These are phyloP conservation scores for Halisarca cf. caerulea DNA, from an alignment of 37 sponge, comb jelly and placozoan species.

Conservation along the genomic window DNA sequence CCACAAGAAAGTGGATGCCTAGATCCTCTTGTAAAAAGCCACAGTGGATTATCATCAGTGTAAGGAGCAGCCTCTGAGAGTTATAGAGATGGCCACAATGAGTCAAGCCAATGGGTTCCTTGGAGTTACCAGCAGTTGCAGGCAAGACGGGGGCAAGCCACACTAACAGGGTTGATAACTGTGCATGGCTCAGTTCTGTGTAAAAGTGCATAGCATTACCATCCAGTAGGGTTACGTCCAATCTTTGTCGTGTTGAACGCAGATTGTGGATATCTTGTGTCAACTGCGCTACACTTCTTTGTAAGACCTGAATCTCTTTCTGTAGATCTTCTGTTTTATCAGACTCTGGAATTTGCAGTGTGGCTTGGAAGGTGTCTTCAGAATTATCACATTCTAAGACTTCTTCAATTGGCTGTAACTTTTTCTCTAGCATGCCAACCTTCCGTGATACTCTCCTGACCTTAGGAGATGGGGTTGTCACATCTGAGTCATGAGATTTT, in stretches of 20 bases:
- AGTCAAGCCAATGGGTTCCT: neutral
- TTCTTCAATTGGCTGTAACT: no score
- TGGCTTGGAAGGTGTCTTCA: no score
- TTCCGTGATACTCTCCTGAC: no score
- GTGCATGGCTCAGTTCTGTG: constrained; percentile 1
- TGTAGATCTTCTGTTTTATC: no score
- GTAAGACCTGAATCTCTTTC: neutral
- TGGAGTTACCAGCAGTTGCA: neutral
- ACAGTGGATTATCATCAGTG: constrained; percentile 16
- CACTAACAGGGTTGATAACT: constrained; percentile 6
- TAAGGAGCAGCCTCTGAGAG: constrained; percentile 31
- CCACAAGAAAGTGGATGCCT: constrained; percentile 7
- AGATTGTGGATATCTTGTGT: neutral
- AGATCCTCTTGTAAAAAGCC: constrained; percentile 20
- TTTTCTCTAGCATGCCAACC: no score
- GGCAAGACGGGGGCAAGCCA: constrained; percentile 20
- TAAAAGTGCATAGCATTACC: neutral
- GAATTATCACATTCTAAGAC: no score
- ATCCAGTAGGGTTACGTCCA: constrained; percentile 15
- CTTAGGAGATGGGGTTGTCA: no score
- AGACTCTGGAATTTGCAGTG: no score
- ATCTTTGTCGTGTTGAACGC: constrained; percentile 15
- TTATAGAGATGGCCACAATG: neutral
- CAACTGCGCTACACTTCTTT: neutral
- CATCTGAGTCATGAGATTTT: no score